Conservation (phyloP, 2,113 vertebrate genomes). For the Pluvialis apricaria region DNA sequence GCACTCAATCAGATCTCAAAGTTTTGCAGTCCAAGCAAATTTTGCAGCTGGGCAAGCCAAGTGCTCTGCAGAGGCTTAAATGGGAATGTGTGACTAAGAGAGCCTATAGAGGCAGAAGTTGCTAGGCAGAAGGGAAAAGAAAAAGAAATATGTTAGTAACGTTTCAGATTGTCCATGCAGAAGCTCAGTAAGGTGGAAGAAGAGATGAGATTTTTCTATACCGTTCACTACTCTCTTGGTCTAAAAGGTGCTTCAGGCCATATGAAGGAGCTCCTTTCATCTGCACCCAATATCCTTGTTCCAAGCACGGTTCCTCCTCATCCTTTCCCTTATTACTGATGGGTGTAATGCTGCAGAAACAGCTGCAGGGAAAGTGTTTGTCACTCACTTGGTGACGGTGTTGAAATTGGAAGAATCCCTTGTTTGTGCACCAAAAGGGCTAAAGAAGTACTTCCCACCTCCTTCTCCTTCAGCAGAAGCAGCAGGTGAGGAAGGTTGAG, state of each 20-base stretch:
- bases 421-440: neutral
- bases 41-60: neutral
- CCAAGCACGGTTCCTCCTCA: neutral
- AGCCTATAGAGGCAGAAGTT: neutral
- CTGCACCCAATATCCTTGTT: neutral
- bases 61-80: neutral
- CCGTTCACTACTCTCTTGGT: neutral
- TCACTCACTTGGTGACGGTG: neutral
- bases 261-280: neutral
- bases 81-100: neutral
- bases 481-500: neutral
- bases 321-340: neutral
- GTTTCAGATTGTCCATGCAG: neutral
- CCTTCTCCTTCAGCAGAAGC: neutral
- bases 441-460: neutral
- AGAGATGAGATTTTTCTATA: neutral
- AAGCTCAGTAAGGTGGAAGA: neutral
- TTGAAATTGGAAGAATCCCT: neutral
- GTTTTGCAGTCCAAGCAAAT: slow-evolving; percentile 32
- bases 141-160: neutral
- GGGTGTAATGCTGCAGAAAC: neutral
- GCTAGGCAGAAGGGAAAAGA: neutral
- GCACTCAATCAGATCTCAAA: neutral
- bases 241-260: neutral
- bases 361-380: neutral